phyloP scores from a whole-genome alignment of 1,140 invertebrate species.

The Eufriesea mexicana region DNA sequence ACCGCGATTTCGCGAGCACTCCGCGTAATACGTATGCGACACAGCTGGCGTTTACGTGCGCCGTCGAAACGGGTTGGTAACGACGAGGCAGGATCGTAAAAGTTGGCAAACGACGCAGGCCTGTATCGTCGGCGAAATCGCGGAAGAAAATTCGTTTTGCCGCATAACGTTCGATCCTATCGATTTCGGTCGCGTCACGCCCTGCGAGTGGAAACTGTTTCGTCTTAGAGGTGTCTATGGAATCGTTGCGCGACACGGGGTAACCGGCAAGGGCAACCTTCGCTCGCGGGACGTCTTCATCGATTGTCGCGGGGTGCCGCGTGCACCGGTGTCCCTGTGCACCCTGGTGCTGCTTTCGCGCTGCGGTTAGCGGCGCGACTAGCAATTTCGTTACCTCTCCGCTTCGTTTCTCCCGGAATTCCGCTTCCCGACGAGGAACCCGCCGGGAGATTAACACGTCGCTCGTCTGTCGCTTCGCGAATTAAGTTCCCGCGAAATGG shows the following conservation, averaged over 20 bases:
- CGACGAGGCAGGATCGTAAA: too few relatives aligned
- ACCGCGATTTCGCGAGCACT: too few relatives aligned
- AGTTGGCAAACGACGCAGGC: too few relatives aligned
- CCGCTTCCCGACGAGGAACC: too few relatives aligned
- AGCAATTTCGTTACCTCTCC: background rate
- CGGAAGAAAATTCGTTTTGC: constrained; percentile 10
- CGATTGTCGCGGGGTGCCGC: constrained; percentile 17
- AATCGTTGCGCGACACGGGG: background rate
- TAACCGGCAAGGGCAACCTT: background rate
- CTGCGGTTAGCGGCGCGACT: background rate
- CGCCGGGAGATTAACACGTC: too few relatives aligned
- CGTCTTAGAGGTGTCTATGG: background rate
- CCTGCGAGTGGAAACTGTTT: constrained; percentile 11
- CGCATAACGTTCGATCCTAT: constrained; percentile 56
- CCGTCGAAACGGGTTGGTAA: too few relatives aligned
- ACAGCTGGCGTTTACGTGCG: too few relatives aligned
- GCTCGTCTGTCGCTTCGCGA: too few relatives aligned
- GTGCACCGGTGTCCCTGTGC: background rate
- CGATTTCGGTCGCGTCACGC: constrained; percentile 56
- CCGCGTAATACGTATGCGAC: too few relatives aligned
- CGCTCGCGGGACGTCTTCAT: constrained; percentile 1
- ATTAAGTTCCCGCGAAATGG: too few relatives aligned
- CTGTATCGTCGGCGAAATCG: background rate
- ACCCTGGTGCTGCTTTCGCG: background rate
- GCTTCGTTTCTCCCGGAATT: too few relatives aligned